Conservation (phyloP, 2,113 vertebrate species). For the Pardalotus punctatus region DNA sequence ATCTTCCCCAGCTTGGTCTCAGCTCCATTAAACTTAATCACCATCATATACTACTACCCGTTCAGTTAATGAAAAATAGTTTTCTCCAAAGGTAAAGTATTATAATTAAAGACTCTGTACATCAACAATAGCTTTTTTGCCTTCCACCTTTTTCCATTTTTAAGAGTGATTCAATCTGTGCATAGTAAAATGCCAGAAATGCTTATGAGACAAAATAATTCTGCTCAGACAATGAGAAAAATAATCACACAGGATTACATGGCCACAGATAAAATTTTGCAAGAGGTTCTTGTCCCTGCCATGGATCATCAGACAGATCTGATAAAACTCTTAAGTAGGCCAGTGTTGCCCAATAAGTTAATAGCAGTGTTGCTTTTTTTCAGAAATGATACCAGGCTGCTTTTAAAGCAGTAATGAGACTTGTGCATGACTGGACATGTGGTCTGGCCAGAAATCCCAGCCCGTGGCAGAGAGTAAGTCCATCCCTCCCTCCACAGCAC, state of each 20-base stretch:
- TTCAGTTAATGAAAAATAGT: slow-evolving; percentile 67
- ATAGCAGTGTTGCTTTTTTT: neutral
- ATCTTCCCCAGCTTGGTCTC: slow-evolving; percentile 44
- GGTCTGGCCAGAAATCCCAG: neutral
- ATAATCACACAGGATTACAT: neutral
- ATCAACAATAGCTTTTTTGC: slow-evolving; percentile 41
- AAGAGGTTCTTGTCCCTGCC: neutral
- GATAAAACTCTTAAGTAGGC: neutral
- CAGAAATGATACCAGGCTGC: neutral
- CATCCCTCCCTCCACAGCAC: neutral
- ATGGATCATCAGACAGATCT: slow-evolving; percentile 18
- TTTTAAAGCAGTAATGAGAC: neutral
- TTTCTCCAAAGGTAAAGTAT: slow-evolving; percentile 45
- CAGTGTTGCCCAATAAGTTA: neutral
- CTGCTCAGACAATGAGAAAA: slow-evolving; percentile 19
- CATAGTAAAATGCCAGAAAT: neutral
- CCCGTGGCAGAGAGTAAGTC: rapidly evolving
- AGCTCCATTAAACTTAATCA: slow-evolving; percentile 65
- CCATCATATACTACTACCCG: slow-evolving; percentile 33
- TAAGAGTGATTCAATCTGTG: slow-evolving; percentile 4
- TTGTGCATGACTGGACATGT: neutral
- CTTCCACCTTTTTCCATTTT: neutral
- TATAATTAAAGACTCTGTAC: slow-evolving; percentile 29
- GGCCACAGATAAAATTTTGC: slow-evolving; percentile 24
- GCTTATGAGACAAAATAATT: slow-evolving; percentile 15